phyloP scores from a whole-genome alignment of 2,797 vertebrate species.

The Eulemur mongoz region DNA sequence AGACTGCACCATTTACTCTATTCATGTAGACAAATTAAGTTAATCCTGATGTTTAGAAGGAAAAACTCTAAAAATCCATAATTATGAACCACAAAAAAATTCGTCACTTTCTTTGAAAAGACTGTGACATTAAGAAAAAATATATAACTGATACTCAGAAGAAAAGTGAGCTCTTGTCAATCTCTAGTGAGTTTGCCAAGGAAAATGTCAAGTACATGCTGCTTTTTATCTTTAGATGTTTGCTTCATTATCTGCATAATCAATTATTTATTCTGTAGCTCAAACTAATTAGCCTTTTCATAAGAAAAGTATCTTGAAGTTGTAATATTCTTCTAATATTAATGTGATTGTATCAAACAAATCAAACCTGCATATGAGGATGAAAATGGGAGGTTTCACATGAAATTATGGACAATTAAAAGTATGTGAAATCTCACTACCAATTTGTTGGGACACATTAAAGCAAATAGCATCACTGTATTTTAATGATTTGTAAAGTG shows the following conservation, averaged over 20 bases:
- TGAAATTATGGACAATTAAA: not conserved
- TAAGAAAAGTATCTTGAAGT: conserved; percentile 44
- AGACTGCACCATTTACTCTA: conserved; percentile 46
- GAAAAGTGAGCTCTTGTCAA: not conserved
- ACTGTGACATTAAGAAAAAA: not conserved
- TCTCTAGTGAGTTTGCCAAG: not conserved
- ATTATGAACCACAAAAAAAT: conserved; percentile 56
- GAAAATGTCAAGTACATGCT: conserved; percentile 57
- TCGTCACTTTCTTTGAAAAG: conserved; percentile 43
- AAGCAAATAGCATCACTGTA: not conserved
- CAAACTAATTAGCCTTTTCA: conserved; percentile 64
- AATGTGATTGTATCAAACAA: conserved; percentile 39
- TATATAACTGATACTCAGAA: not conserved
- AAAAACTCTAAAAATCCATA: conserved; percentile 62
- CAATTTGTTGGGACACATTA: not conserved
- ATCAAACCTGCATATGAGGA: not conserved
- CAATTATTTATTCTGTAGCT: conserved; percentile 56
- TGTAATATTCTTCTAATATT: conserved; percentile 68
- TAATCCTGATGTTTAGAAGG: conserved; percentile 78
- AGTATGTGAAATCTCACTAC: not conserved
- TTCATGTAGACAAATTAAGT: conserved; percentile 79
- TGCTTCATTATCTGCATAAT: conserved; percentile 48
- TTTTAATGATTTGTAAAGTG: not conserved
- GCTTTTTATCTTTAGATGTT: conserved; percentile 62
- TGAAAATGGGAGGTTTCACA: not conserved